These are phyloP conservation scores for Craterocephalus amniculus DNA, from an alignment of 2,797 vertebrate genomes.

Conservation along the genomic window DNA sequence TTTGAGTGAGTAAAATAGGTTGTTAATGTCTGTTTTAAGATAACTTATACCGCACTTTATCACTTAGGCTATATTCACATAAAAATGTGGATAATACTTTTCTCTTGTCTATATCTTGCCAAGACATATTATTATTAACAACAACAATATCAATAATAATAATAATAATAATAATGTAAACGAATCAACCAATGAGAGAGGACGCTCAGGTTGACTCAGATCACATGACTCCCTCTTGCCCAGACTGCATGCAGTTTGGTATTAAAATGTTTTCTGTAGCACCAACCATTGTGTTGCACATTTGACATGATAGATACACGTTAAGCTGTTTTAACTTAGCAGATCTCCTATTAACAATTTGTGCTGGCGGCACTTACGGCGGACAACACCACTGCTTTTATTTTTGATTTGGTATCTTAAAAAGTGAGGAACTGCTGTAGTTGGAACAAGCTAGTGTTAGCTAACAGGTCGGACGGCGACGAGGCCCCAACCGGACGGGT, in stretches of 20 bases:
- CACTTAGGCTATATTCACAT: no score
- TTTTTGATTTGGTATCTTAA: conserved; percentile 57
- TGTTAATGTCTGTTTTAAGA: neutral
- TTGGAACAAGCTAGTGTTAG: conserved; percentile 60
- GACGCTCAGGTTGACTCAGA: conserved; percentile 52
- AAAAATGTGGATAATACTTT: neutral
- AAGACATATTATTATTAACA: neutral
- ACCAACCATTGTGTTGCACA: conserved; percentile 61
- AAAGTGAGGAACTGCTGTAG: conserved; percentile 56
- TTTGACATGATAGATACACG: conserved; percentile 52
- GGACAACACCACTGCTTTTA: conserved; percentile 41
- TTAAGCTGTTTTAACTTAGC: conserved; percentile 26
- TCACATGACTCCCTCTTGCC: conserved; percentile 76
- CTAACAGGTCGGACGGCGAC: conserved; percentile 70
- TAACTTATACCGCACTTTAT: no score
- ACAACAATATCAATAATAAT: conserved; percentile 9
- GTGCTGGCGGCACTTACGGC: conserved; percentile 28
- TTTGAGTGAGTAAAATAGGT: neutral
- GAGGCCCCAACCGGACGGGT: conserved; percentile 79
- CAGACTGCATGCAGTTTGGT: conserved; percentile 78
- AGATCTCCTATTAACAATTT: neutral
- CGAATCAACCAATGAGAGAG: conserved; percentile 58
- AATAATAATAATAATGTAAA: conserved; percentile 11
- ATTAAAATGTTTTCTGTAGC: conserved; percentile 80
- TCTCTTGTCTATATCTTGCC: neutral